Conservation (phyloP, 2,113 vertebrate genomes). For the Cnemophilus loriae region DNA sequence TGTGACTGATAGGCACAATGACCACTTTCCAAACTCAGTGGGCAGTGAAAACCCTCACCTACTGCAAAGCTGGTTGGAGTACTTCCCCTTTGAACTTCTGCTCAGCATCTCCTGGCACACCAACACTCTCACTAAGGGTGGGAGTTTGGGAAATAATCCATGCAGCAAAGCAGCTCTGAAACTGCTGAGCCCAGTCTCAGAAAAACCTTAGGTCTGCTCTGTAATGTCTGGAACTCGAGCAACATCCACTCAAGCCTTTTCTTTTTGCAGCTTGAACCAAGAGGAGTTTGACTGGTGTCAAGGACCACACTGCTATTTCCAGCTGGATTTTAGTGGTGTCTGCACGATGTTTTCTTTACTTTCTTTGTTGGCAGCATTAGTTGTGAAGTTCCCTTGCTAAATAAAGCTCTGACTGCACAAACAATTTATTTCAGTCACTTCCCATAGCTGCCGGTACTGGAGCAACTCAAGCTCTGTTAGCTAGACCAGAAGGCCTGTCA, state of each 20-base stretch:
- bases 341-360: background rate
- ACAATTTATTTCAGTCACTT: slow-evolving; percentile 55
- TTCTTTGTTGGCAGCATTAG: background rate
- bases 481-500: slow-evolving; percentile 9
- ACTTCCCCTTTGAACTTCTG: background rate
- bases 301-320: background rate
- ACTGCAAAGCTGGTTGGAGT: background rate
- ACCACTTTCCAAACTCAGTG: background rate
- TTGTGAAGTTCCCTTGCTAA: slow-evolving; percentile 21
- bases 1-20: background rate
- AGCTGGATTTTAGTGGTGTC: background rate
- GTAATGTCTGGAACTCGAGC: background rate
- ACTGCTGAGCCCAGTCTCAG: background rate
- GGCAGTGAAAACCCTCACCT: background rate
- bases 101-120: background rate
- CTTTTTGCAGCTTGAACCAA: background rate
- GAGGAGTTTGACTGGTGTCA: background rate
- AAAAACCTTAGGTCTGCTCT: background rate
- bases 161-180: background rate
- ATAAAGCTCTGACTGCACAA: slow-evolving; percentile 33
- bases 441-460: background rate
- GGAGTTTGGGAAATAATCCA: background rate
- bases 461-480: slow-evolving; percentile 6
- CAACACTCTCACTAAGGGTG: background rate
- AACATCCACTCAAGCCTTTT: background rate